Percentiles rank a stretch among this genome's conserved stretches.
Conservation (phyloP, 1,140 invertebrate species). For the Maconellicoccus hirsutus region DNA sequence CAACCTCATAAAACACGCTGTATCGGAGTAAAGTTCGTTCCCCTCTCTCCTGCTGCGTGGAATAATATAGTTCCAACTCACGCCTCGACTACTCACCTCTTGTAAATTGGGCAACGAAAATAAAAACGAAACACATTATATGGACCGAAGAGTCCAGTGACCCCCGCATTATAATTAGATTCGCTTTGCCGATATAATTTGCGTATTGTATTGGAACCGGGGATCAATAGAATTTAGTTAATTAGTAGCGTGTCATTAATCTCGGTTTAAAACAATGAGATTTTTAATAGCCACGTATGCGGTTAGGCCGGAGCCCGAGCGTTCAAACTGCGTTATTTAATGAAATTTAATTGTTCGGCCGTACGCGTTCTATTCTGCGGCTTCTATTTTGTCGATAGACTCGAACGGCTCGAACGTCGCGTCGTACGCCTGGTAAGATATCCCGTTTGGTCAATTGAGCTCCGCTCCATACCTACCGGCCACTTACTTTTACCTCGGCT, state of each 20-base stretch:
- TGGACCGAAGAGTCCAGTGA: slow-evolving; percentile 16
- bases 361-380: background rate
- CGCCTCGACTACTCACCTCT: too few species aligned
- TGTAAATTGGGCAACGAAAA: background rate
- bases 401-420: too few species aligned
- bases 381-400: background rate
- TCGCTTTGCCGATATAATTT: slow-evolving; percentile 22
- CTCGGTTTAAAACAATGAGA: slow-evolving; percentile 13
- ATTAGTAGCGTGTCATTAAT: slow-evolving; percentile 22
- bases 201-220: slow-evolving; percentile 12
- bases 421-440: background rate
- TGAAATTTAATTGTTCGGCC: slow-evolving; percentile 19
- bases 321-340: slow-evolving; percentile 18
- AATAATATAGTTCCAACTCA: too few species aligned
- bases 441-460: slow-evolving; percentile 18
- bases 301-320: background rate
- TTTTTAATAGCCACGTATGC: slow-evolving; percentile 20
- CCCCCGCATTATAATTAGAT: slow-evolving; percentile 17
- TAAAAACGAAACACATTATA: background rate
- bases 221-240: slow-evolving; percentile 19
- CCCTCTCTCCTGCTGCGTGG: too few species aligned
- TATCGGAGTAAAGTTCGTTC: too few species aligned
- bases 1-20: too few species aligned
- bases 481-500: slow-evolving; percentile 11
- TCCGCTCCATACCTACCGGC: background rate